Evolutionary conservation across 2,797 vertebrate genomes (phyloP).

Genomic region (Salmo trutta): DNA sequence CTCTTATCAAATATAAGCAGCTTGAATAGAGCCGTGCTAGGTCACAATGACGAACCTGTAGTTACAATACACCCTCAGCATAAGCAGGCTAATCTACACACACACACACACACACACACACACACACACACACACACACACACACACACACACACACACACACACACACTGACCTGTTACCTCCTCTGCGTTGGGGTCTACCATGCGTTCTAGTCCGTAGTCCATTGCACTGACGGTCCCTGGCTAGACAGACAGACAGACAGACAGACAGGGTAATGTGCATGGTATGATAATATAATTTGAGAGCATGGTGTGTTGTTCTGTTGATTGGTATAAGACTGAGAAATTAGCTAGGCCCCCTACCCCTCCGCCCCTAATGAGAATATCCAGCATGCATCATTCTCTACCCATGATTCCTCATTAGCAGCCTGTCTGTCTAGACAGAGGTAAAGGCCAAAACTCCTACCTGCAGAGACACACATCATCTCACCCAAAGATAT

Average conservation of each 20-base stretch:
- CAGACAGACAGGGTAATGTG: neutral
- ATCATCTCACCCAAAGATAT: neutral
- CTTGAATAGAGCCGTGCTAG: constrained; percentile 51
- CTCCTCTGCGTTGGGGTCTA: constrained; percentile 85
- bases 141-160: neutral
- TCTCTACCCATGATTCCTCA: neutral
- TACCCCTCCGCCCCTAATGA: neutral
- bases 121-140: neutral
- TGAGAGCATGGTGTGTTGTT: too few relatives aligned
- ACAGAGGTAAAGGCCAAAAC: neutral
- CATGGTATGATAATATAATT: too few relatives aligned
- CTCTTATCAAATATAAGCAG: constrained; percentile 66
- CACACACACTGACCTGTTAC: constrained; percentile 86
- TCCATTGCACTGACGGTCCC: constrained; percentile 87
- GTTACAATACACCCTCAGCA: neutral
- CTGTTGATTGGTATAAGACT: too few relatives aligned
- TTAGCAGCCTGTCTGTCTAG: neutral
- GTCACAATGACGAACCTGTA: constrained; percentile 18
- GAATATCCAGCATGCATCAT: neutral
- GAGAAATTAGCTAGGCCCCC: too few relatives aligned
- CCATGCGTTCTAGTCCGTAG: constrained; percentile 85
- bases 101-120: constrained; percentile 1
- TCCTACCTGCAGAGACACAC: neutral
- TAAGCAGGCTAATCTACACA: neutral
- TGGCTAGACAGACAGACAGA: constrained; percentile 71